phyloP scores from a whole-genome alignment of 2,113 vertebrate genomes.

The Sturnus vulgaris region DNA sequence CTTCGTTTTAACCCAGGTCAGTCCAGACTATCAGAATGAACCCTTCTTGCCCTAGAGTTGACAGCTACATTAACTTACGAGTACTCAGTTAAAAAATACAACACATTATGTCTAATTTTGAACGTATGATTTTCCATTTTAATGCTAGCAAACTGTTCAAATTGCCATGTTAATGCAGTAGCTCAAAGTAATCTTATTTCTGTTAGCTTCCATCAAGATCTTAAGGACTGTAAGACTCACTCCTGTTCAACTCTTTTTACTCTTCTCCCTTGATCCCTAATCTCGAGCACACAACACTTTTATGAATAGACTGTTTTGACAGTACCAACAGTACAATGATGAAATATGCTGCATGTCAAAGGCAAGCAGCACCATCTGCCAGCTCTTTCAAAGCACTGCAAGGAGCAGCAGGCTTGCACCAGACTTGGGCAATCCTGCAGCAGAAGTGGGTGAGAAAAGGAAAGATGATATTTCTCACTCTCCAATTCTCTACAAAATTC shows the following conservation, averaged over 20 bases:
- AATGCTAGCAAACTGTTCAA: background rate
- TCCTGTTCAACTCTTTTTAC: background rate
- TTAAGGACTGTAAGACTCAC: background rate
- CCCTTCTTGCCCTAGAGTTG: background rate
- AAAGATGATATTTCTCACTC: background rate
- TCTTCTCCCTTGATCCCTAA: background rate
- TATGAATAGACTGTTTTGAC: background rate
- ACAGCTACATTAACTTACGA: background rate
- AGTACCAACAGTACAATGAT: background rate
- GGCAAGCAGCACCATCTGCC: conserved; percentile 55
- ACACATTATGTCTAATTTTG: background rate
- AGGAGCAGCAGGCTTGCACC: background rate
- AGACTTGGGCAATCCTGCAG: background rate
- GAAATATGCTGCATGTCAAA: background rate
- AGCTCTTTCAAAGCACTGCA: conserved; percentile 1
- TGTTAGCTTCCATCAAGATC: background rate
- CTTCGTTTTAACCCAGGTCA: background rate
- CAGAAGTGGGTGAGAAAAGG: background rate
- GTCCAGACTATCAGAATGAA: background rate
- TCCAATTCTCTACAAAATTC: background rate
- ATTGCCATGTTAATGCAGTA: background rate
- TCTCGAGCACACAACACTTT: background rate
- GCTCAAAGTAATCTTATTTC: background rate
- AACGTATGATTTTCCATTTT: background rate
- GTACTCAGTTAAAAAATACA: background rate